Evolutionary conservation across 1,140 invertebrate genomes (phyloP).

Genomic region (Heliconius eleuchia): DNA sequence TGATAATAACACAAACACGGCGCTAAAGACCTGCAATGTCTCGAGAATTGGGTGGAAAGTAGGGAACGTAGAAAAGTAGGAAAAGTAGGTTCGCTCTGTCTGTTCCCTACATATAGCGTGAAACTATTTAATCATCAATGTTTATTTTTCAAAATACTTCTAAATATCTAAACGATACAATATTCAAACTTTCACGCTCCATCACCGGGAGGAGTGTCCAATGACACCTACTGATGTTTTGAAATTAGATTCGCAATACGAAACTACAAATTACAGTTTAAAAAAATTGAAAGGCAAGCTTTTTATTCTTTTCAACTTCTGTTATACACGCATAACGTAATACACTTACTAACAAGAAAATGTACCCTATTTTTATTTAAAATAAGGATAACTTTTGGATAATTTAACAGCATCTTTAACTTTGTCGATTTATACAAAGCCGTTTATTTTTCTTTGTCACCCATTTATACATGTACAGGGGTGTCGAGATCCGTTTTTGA

Average conservation of each 20-base stretch:
- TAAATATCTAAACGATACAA: too few species aligned
- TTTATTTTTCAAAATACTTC: too few species aligned
- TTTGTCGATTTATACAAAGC: slow-evolving; percentile 72
- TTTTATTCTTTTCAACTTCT: slow-evolving; percentile 65
- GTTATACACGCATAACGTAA: slow-evolving; percentile 16
- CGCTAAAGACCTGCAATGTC: too few species aligned
- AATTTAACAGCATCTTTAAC: slow-evolving; percentile 33
- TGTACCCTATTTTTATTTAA: slow-evolving; percentile 41
- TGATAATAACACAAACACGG: too few species aligned
- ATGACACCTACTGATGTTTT: slow-evolving; percentile 79
- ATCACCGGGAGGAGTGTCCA: slow-evolving; percentile 66
- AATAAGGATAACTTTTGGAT: slow-evolving; percentile 20
- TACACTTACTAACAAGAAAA: slow-evolving; percentile 14
- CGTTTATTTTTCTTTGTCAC: slow-evolving; percentile 79
- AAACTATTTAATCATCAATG: too few species aligned
- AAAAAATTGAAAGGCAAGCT: slow-evolving; percentile 69
- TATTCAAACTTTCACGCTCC: slow-evolving; percentile 49
- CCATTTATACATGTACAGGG: slow-evolving; percentile 77
- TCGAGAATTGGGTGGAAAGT: too few species aligned
- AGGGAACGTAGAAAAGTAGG: too few species aligned
- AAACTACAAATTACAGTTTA: slow-evolving; percentile 80
- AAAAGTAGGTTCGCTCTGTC: too few species aligned
- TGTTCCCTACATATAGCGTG: too few species aligned
- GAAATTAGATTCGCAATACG: slow-evolving; percentile 79
- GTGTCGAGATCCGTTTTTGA: slow-evolving; percentile 79